phyloP scores from a whole-genome alignment of 92 coral and sea anemone species.

The Micromussa lordhowensis region DNA sequence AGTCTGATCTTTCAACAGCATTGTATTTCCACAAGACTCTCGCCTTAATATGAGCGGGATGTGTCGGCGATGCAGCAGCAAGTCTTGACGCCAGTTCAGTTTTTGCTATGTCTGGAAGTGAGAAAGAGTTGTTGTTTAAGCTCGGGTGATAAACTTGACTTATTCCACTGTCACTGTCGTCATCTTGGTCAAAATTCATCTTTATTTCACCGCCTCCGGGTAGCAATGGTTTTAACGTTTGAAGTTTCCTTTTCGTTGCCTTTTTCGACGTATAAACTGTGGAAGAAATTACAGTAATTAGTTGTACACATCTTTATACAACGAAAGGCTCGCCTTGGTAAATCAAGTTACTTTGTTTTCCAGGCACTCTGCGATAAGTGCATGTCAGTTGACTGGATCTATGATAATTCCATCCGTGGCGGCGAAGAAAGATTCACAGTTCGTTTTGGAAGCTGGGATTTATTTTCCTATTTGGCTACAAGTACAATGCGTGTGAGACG shows the following conservation, averaged over 20 bases:
- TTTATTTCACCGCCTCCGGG: constrained; percentile 53
- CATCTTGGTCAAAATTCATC: constrained; percentile 58
- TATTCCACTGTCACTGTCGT: constrained; percentile 86
- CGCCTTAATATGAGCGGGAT: constrained; percentile 73
- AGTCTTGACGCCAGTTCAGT: constrained; percentile 75
- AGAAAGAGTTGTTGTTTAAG: constrained; percentile 49
- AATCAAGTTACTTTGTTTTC: background rate
- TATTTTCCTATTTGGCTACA: no score
- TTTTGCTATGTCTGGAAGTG: constrained; percentile 78
- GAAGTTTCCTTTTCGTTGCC: constrained; percentile 73
- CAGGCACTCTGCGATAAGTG: background rate
- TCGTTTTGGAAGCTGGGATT: no score
- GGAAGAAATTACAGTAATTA: background rate
- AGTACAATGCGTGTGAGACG: no score
- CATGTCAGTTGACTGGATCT: no score
- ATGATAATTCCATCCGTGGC: no score
- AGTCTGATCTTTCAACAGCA: constrained; percentile 50
- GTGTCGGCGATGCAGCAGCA: constrained; percentile 55
- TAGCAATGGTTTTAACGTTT: constrained; percentile 62
- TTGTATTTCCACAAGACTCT: constrained; percentile 74
- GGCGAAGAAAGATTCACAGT: no score
- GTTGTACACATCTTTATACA: background rate
- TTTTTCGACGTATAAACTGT: constrained; percentile 80
- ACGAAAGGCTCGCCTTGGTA: background rate
- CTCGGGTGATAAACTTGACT: constrained; percentile 70